Percentiles rank a stretch among this genome's conserved stretches.
Evolutionary conservation across 2,888 invertebrate genomes (phyloP).

Genomic region (Drosophila kanekoi): DNA sequence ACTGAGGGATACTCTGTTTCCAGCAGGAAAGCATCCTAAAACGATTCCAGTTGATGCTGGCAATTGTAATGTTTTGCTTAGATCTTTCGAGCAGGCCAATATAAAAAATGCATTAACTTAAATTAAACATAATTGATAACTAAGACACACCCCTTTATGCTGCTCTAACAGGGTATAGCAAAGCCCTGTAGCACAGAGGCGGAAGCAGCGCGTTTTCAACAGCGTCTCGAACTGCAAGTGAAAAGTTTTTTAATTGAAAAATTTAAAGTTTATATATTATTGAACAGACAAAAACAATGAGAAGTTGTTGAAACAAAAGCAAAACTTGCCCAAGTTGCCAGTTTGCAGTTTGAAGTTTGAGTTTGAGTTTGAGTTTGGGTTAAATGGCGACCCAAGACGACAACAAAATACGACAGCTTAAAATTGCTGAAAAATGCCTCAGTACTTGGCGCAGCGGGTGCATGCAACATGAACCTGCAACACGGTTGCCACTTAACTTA

Average conservation of each 20-base stretch:
- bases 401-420: conserved; percentile 49
- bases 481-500: conserved; percentile 58
- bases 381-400: conserved; percentile 49
- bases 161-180: background rate
- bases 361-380: conserved; percentile 37
- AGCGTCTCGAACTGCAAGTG: conserved; percentile 48
- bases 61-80: no score
- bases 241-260: conserved; percentile 83
- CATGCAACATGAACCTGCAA: conserved; percentile 18
- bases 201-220: conserved; percentile 1
- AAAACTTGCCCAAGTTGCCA: conserved; percentile 33
- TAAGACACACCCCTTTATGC: background rate
- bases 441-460: conserved; percentile 53
- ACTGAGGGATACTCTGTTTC: background rate
- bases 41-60: background rate
- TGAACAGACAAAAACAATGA: conserved; percentile 40
- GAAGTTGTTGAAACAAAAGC: conserved; percentile 4
- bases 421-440: conserved; percentile 43
- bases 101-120: no score
- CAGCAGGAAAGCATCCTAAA: background rate
- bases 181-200: background rate
- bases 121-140: no score
- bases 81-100: no score
- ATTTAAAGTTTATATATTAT: conserved; percentile 76
- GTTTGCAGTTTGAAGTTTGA: conserved; percentile 4